Conservation (phyloP, 1,140 invertebrate species). For the Diorhabda elongata region DNA sequence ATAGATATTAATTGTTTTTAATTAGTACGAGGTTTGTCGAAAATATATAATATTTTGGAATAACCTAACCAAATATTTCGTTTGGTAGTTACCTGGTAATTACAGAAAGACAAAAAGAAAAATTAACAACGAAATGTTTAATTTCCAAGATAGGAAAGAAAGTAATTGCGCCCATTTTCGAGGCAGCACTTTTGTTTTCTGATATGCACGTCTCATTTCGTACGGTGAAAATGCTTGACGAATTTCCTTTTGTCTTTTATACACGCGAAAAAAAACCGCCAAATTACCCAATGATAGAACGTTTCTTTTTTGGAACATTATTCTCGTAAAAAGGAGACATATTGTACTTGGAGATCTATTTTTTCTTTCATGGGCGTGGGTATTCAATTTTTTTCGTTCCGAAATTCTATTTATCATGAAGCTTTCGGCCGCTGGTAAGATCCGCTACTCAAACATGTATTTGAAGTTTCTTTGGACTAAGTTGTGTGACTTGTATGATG, state of each 20-base stretch:
- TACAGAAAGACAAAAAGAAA: slow-evolving; percentile 6
- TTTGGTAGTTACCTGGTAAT: not conserved
- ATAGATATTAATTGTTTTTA: too few species aligned
- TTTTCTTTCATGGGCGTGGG: too few species aligned
- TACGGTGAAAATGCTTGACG: slow-evolving; percentile 25
- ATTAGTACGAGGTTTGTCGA: too few species aligned
- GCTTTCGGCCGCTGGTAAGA: too few species aligned
- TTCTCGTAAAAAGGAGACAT: slow-evolving; percentile 9
- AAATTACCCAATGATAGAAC: slow-evolving; percentile 24
- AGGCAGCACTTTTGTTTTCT: slow-evolving; percentile 24
- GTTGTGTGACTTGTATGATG: too few species aligned
- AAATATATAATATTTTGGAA: too few species aligned
- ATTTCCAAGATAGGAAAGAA: slow-evolving; percentile 9
- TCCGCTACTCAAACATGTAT: too few species aligned
- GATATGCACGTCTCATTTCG: slow-evolving; percentile 26
- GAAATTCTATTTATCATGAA: too few species aligned
- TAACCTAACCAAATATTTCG: too few species aligned
- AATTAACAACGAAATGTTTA: slow-evolving; percentile 7
- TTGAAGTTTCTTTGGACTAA: too few species aligned
- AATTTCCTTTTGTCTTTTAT: slow-evolving; percentile 26
- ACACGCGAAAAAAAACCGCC: slow-evolving; percentile 12
- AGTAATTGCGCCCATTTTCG: slow-evolving; percentile 11
- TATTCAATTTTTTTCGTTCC: too few species aligned
- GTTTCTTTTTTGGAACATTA: slow-evolving; percentile 14
- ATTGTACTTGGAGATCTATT: not conserved